Evolutionary conservation across 2,888 invertebrate species (phyloP), one percentile per base, ranked within the genome.

Genomic region (Hyalella azteca): DNA sequence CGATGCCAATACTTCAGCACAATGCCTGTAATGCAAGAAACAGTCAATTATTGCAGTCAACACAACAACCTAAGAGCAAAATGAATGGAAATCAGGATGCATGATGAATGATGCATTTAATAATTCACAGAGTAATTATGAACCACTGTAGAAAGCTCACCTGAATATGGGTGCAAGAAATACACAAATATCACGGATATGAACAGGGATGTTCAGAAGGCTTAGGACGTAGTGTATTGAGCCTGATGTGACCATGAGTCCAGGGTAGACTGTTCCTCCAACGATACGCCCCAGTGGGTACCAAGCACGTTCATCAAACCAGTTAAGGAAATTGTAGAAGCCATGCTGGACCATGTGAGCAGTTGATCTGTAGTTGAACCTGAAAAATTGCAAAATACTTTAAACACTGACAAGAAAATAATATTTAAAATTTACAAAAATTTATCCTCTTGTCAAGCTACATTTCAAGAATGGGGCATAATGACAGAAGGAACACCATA

Each of bases 231-330:
- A 96, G 88, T 99, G 98, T 87, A 99, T 98, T 50, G 95, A 92
- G 79, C 98, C 99, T 11, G 98, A 99, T 48, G 99, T 99, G 84
- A 99, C 92, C 99, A 99, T 99, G 83, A 99, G 91, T 50, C 99
- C 99, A 32, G 99, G 99, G 88, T 98, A 99, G 50, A 99, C 98
- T 0, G 99, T 99, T 83, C 99, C 99, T 73, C 99, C 99, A 54
- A 99, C 99, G 86, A 99, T 99, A 85, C 99, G 92, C 0, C 99
- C 97, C 79, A 99, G 90, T 0, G 99, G 99, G 88, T 99, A 99
- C 99, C 99, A 99, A 78, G 99, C 99, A 86, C 98, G 91, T 88
- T 99, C 99, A 89, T 99, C 99, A 88, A 99, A 99, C 99, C 99
- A 99, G 89, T 99, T 99, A 84, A 99, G 90, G 89, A 99, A 99